Evolutionary conservation across 2,797 vertebrate genomes (phyloP), one percentile per base, ranked within the genome.

Genomic region (Eulemur coronatus): DNA sequence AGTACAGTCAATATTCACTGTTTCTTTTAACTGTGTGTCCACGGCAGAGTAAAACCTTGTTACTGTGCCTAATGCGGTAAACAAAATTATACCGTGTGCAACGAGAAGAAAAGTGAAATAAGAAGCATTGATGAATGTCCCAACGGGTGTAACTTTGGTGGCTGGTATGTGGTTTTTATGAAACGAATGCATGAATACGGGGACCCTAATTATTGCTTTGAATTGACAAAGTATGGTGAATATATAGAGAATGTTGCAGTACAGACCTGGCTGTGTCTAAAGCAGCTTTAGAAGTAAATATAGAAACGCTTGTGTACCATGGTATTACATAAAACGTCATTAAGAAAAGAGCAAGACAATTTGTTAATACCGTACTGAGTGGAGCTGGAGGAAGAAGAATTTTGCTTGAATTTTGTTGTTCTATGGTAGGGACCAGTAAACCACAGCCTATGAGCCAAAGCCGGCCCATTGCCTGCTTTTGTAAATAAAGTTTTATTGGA

Each of bases 1-100:
- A 84, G 96, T 82, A 82, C 78, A 75, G 92, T 96, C 97, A 94
- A 89, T 73, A 81, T 93, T 97, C 94, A 94, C 86, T 97, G 22
- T 87, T 94, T 91, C 97, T 97, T 75, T 85, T 73, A 70, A 89
- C 96, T 96, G 79, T 69, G 96, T 90, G 95, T 43, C 14, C 82
- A 0, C 20, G 76, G 95, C 0, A 46, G 92, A 97, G 96, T 92
- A 96, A 97, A 98, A 46, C 5, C 89, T 92, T 28, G 38, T 94
- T 96, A 61, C 95, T 48, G 69, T 84, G 94, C 78, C 70, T 90
- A n/a, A 43, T 80, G 82, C 69, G 78, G 96, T 55, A 50, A 95
- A 97, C 8, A 20, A 81, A 96, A 98, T 95, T 93, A 97, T 14
- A 70, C 82, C 0, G 1, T 67, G 43, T 0, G 17, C 35, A 35